These are phyloP conservation scores for Petrosia ficiformis DNA, from an alignment of 37 sponge, comb jelly and placozoan genomes.

Conservation along the genomic window DNA sequence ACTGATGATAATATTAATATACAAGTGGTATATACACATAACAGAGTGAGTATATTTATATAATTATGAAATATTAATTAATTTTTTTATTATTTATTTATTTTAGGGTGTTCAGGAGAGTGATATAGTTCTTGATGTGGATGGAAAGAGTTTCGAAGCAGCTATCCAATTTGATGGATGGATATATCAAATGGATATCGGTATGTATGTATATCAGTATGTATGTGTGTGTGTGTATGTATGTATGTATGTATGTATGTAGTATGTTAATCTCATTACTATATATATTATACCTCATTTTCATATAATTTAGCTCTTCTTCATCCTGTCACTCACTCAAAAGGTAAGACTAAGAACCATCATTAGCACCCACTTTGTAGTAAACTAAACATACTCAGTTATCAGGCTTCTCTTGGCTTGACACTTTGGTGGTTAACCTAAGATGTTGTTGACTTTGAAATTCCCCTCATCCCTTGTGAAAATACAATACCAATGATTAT, in stretches of 20 bases:
- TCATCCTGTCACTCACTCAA: conserved; percentile 8
- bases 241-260: too few species aligned
- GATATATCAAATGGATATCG: conserved; percentile 46
- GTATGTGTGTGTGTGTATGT: background rate
- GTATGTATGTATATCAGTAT: conserved; percentile 11
- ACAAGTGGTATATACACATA: conserved; percentile 22
- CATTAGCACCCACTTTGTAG: background rate
- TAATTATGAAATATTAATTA: background rate
- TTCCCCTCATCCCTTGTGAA: too few species aligned
- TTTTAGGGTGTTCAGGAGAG: conserved; percentile 33
- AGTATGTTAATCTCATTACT: background rate
- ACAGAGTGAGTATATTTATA: conserved; percentile 24
- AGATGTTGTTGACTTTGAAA: too few species aligned
- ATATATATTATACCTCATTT: background rate
- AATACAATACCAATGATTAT: background rate
- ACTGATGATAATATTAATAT: conserved; percentile 44
- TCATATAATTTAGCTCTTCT: background rate
- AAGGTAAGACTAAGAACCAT: conserved; percentile 5
- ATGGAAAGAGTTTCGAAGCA: conserved; percentile 26
- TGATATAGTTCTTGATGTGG: conserved; percentile 47
- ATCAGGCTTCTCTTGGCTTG: background rate
- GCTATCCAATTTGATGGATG: conserved; percentile 39
- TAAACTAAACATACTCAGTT: background rate
- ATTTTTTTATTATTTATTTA: background rate
- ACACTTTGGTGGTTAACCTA: too few species aligned